Evolutionary conservation across 2,888 invertebrate genomes (phyloP), one percentile per base, ranked within the genome.

Genomic region (Helleia helle): DNA sequence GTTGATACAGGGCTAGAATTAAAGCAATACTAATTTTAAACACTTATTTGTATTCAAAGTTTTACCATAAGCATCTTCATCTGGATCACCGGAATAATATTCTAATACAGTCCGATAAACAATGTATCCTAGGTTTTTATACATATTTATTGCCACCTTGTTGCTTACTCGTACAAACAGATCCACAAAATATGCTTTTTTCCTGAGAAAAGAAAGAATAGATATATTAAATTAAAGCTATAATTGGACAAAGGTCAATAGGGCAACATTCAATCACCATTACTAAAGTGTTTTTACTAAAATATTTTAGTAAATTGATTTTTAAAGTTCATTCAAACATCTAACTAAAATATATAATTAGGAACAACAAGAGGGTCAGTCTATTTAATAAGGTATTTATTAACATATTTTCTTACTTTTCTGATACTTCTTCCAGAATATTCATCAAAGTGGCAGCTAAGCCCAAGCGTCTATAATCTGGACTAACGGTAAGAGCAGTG

Each of bases 121-220:
- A 54, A 95, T 96, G 65, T 99, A 99, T 13, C 98, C 99, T 43
- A 99, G 85, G 70, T 94, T 93, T 59, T 92, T 92, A 70, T 99
- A 99, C 97, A 99, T 98, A 59, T 95, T 94, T 41, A 98, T 97
- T 1, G 99, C 99, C 30, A 97, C 95, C 71, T 93, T 92, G 72
- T 99, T 99, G 62, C 97, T 98, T 7, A 98, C 96, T 58, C 99
- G 89, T 2, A 99, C 99, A 88, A 99, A 99, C 25, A 99, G 86
- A 71, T 99, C 99, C 9, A 99, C 99, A 79, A 99, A 99, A 71
- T 94, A 99, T 15, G 96, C 94, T 40, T 93, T 89, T 84, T 99
- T 98, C 70, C 98, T 98, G 73, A 31, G 89, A 89, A 49, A 51
- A 47, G 50, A 53, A 46, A 41, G 44, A 29, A 18, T 13, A 2